These are phyloP conservation scores for Drosophila sturtevanti DNA, from an alignment of 1,140 invertebrate species.

Conservation along the genomic window DNA sequence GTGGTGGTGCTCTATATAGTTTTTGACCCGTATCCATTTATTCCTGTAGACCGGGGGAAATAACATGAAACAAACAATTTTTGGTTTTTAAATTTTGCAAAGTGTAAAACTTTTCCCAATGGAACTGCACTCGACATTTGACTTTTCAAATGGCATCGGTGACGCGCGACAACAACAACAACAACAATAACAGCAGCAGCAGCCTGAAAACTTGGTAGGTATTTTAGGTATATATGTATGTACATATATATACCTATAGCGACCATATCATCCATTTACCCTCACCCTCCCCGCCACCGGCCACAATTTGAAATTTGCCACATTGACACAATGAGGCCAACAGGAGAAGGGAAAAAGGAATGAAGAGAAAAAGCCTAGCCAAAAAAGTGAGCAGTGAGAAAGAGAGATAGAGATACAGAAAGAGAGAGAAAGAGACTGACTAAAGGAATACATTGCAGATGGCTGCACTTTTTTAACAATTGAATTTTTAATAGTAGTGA, in stretches of 20 bases:
- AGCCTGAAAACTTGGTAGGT: slow-evolving; percentile 29
- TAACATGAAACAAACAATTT: slow-evolving; percentile 54
- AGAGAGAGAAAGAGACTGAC: background rate
- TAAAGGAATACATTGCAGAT: slow-evolving; percentile 10
- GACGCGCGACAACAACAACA: slow-evolving; percentile 14
- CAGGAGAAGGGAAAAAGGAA: slow-evolving; percentile 32
- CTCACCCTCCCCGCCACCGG: slow-evolving; percentile 10
- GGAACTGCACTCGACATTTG: slow-evolving; percentile 65
- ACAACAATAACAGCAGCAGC: slow-evolving; percentile 11
- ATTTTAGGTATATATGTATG: background rate
- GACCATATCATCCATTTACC: slow-evolving; percentile 9
- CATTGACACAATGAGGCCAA: slow-evolving; percentile 73
- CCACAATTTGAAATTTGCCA: slow-evolving; percentile 40
- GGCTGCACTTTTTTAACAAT: slow-evolving; percentile 57
- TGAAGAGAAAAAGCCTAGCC: slow-evolving; percentile 10
- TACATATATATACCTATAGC: slow-evolving; percentile 2
- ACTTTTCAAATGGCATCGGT: slow-evolving; percentile 57
- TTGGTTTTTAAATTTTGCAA: slow-evolving; percentile 44
- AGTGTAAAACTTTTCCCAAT: slow-evolving; percentile 59
- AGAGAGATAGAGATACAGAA: background rate
- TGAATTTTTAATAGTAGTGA: slow-evolving; percentile 70
- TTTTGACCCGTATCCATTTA: slow-evolving; percentile 2
- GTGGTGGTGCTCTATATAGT: background rate
- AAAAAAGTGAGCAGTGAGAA: background rate
- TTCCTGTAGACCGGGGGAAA: slow-evolving; percentile 18